These are phyloP conservation scores for Ctena decussata DNA, from an alignment of 2,888 invertebrate genomes.

Conservation along the genomic window DNA sequence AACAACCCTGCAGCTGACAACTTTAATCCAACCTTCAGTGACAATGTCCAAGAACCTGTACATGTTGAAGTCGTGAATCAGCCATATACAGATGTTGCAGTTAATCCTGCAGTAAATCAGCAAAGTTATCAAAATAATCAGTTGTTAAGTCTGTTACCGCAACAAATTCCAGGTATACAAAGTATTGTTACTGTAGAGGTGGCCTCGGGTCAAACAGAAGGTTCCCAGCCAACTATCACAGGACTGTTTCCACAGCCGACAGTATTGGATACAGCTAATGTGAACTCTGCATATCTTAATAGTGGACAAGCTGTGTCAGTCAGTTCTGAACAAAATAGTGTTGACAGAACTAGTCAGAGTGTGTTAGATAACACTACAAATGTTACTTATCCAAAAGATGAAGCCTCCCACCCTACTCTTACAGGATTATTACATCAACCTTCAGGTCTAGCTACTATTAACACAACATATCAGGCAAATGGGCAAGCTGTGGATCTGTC, in stretches of 20 bases:
- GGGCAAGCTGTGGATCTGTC: background rate
- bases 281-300: too few relatives aligned
- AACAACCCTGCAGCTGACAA: background rate
- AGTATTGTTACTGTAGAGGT: conserved; percentile 17
- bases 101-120: background rate
- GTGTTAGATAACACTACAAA: background rate
- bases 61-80: background rate
- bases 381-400: too few relatives aligned
- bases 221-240: background rate
- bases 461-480: background rate
- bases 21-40: background rate
- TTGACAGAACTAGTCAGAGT: background rate
- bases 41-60: background rate
- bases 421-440: too few relatives aligned
- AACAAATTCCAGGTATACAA: conserved; percentile 23
- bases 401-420: background rate
- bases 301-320: background rate
- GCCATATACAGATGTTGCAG: background rate
- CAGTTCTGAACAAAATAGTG: background rate
- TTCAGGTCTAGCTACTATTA: background rate
- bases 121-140: background rate
- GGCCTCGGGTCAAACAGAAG: background rate
- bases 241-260: too few relatives aligned
- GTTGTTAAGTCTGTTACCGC: background rate
- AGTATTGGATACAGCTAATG: background rate